phyloP scores from a whole-genome alignment of 2,888 invertebrate species.

The Deroplatys truncata region DNA sequence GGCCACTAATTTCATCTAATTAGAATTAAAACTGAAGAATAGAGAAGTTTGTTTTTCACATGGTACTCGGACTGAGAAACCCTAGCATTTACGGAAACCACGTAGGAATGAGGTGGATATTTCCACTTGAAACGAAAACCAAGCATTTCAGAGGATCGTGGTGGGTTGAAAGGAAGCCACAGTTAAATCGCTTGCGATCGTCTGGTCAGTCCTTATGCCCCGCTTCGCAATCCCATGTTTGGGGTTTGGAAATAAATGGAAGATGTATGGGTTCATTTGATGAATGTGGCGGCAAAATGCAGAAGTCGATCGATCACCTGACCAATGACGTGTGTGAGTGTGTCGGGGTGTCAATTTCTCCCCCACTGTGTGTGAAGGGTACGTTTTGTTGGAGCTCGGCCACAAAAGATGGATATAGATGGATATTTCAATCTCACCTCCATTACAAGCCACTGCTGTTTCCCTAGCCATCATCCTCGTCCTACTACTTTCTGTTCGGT shows the following conservation, averaged over 20 bases:
- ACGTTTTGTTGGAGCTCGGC: not conserved
- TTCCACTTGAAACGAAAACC: not conserved
- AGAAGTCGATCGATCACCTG: slow-evolving; percentile 37
- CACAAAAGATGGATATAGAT: not conserved
- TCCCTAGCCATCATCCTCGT: not conserved
- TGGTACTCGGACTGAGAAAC: not conserved
- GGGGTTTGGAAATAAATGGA: slow-evolving; percentile 1
- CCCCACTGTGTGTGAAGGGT: not conserved
- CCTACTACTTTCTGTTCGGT: not conserved
- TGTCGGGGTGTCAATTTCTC: slow-evolving; percentile 12
- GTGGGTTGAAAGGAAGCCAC: not conserved
- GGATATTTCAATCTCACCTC: not conserved
- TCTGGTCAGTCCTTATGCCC: not conserved
- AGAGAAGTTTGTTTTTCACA: too few species aligned
- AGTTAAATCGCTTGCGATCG: not conserved
- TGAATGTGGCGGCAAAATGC: slow-evolving; percentile 38
- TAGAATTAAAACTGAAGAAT: too few species aligned
- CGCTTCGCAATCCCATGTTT: not conserved
- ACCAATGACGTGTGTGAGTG: slow-evolving; percentile 37
- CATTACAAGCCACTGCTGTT: not conserved
- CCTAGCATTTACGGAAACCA: not conserved
- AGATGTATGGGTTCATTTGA: slow-evolving; percentile 11
- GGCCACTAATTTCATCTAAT: too few species aligned
- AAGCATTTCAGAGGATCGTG: not conserved
- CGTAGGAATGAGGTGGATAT: not conserved